phyloP scores from a whole-genome alignment of 2,888 invertebrate genomes.

The Hipparchia semele region DNA sequence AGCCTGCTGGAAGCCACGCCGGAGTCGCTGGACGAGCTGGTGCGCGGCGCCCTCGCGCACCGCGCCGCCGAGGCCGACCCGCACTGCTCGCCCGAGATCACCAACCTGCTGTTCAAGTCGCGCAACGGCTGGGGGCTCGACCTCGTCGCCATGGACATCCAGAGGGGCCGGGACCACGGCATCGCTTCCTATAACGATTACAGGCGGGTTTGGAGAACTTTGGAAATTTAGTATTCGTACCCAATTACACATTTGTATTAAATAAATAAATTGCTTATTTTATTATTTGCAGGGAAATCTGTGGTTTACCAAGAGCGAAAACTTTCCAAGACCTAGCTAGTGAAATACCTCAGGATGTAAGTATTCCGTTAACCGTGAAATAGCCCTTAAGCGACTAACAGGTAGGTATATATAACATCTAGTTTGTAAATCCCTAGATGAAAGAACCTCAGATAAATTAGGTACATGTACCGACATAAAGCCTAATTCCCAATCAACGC shows the following conservation, averaged over 20 bases:
- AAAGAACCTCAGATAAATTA: too few relatives aligned
- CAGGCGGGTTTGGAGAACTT: slow-evolving; percentile 59
- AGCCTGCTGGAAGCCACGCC: slow-evolving; percentile 75
- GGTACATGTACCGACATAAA: too few relatives aligned
- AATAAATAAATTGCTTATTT: neutral
- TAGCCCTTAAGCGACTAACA: too few relatives aligned
- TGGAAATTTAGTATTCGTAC: neutral
- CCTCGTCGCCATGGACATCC: slow-evolving; percentile 85
- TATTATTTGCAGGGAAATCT: slow-evolving; percentile 85
- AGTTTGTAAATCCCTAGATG: too few relatives aligned
- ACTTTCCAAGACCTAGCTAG: slow-evolving; percentile 88
- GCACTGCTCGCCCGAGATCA: slow-evolving; percentile 75
- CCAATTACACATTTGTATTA: too few relatives aligned
- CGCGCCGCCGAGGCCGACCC: slow-evolving; percentile 82
- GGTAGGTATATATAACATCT: too few relatives aligned
- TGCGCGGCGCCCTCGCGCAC: slow-evolving; percentile 81
- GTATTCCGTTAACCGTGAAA: slow-evolving; percentile 42
- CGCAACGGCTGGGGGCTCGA: slow-evolving; percentile 81
- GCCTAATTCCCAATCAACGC: too few relatives aligned
- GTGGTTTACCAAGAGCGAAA: slow-evolving; percentile 87
- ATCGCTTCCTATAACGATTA: slow-evolving; percentile 85
- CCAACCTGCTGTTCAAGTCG: slow-evolving; percentile 70
- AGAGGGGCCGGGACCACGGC: slow-evolving; percentile 86
- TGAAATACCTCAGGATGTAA: slow-evolving; percentile 86
- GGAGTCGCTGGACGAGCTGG: slow-evolving; percentile 78